Evolutionary conservation across 2,797 vertebrate species (phyloP).

Genomic region (Muscicapa striata): DNA sequence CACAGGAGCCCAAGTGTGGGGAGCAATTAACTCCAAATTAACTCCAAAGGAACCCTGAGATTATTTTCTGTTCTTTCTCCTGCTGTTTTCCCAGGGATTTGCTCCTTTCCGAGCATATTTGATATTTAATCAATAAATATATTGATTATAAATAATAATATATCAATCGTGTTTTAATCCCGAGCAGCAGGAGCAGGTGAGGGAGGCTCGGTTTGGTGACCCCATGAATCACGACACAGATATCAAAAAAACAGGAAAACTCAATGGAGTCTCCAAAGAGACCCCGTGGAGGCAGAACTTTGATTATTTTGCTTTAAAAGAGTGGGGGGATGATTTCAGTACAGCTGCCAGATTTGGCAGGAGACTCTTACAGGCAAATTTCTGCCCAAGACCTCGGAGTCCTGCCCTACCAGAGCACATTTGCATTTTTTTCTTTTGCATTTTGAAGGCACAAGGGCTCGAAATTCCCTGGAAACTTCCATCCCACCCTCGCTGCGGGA

Average conservation of each 20-base stretch:
- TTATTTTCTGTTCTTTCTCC: neutral
- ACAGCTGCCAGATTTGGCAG: neutral
- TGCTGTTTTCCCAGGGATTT: neutral
- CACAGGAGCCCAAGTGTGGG: fast-evolving
- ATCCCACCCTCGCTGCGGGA: neutral
- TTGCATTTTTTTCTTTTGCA: neutral
- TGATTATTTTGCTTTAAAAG: neutral
- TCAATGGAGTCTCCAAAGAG: fast-evolving
- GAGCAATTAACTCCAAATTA: neutral
- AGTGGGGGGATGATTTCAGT: neutral
- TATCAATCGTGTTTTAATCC: neutral
- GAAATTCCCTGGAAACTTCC: neutral
- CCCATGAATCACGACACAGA: fast-evolving
- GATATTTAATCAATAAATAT: too few relatives aligned
- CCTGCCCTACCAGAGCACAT: neutral
- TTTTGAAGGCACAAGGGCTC: neutral
- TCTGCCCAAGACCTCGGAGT: fast-evolving
- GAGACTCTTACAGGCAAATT: neutral
- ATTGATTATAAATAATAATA: too few relatives aligned
- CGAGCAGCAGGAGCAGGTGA: fast-evolving
- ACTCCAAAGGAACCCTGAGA: too few relatives aligned
- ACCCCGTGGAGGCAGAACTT: neutral
- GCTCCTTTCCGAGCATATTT: fast-evolving
- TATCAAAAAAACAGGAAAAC: fast-evolving
- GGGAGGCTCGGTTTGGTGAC: fast-evolving